Percentiles rank a stretch among this genome's conserved stretches.
Conservation (phyloP, 2,888 invertebrate genomes). For the Margaritifera margaritifera region DNA sequence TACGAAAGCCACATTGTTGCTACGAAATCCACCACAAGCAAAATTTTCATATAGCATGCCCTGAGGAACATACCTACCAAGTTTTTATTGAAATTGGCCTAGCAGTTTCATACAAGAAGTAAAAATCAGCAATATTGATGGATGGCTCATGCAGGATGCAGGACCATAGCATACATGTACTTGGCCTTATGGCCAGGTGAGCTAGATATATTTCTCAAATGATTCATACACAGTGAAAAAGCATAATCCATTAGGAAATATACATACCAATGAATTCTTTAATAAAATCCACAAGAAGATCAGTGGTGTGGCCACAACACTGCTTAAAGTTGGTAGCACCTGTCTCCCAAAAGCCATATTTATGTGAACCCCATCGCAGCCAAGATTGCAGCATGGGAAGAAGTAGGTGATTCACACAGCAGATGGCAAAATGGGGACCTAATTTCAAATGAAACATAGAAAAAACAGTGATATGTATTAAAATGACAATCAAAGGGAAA, state of each 20-base stretch:
- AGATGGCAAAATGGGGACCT: conserved; percentile 91
- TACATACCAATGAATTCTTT: conserved; percentile 81
- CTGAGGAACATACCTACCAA: too few relatives aligned
- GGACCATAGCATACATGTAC: too few relatives aligned
- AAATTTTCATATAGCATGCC: too few relatives aligned
- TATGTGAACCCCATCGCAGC: conserved; percentile 81
- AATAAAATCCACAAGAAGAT: conserved; percentile 89
- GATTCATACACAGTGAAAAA: background rate
- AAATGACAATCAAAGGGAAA: too few relatives aligned
- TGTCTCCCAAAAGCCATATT: conserved; percentile 75
- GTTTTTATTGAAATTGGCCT: too few relatives aligned
- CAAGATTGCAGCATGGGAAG: conserved; percentile 95
- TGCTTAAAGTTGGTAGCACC: conserved; percentile 93
- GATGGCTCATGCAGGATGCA: too few relatives aligned
- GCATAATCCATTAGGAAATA: background rate
- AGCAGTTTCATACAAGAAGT: too few relatives aligned
- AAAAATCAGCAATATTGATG: too few relatives aligned
- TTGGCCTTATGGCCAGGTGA: too few relatives aligned
- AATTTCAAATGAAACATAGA: conserved; percentile 18
- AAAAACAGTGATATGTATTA: background rate
- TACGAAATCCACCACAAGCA: too few relatives aligned
- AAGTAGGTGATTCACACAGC: conserved; percentile 92
- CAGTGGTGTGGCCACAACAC: conserved; percentile 93
- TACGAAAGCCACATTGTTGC: too few relatives aligned
- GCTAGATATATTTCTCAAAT: background rate